Base-by-base conservation (phyloP, 2,797 vertebrate species). In the Pangasius krempfi region DNA sequence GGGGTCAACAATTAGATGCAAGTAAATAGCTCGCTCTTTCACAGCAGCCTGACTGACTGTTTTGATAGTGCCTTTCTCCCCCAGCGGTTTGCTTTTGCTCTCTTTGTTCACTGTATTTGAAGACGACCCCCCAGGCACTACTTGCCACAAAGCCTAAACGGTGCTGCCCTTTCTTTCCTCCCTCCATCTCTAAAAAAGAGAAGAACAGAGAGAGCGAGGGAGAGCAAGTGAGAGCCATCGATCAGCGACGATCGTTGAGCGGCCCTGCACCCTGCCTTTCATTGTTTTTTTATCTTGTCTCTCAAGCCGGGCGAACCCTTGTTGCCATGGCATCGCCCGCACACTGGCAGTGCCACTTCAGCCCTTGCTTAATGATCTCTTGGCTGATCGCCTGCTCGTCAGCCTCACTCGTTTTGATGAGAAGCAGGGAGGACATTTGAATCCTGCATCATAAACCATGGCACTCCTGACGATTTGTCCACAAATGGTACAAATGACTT, bases 281-380 rank as follows among this genome's bases (percentile, higher is more conserved):
- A 96, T 96, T 96, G 96, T 97, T 96, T 97, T 97, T 92, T 91
- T 90, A 95, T 96, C 95, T 95, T 95, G 95, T 96, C 95, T 96
- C 94, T 95, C 95, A 96, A 92, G 91, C 92, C 91, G 92, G 92
- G 92, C 91, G 90, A 93, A 95, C 95, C 95, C 96, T 91, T 96
- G 96, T 96, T 96, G 96, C 96, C 96, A 96, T 97, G 96, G 95
- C 95, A 94, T 92, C 93, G 92, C 90, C 92, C 92, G 87, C 92
- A 91, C 91, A 94, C 94, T 96, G 95, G 94, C 95, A 94, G 96
- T 96, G 96, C 95, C 95, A 96, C 96, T 96, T 96, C 95, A 96
- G 95, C 95, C 96, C 94, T 95, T 96, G 96, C 96, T 96, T 96
- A 96, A 96, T 97, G 96, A 96, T 96, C 95, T 96, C 95, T 96